Percentiles rank a stretch among this genome's conserved stretches.
Evolutionary conservation across 1,140 invertebrate species (phyloP).

Genomic region (Magallana gigas): DNA sequence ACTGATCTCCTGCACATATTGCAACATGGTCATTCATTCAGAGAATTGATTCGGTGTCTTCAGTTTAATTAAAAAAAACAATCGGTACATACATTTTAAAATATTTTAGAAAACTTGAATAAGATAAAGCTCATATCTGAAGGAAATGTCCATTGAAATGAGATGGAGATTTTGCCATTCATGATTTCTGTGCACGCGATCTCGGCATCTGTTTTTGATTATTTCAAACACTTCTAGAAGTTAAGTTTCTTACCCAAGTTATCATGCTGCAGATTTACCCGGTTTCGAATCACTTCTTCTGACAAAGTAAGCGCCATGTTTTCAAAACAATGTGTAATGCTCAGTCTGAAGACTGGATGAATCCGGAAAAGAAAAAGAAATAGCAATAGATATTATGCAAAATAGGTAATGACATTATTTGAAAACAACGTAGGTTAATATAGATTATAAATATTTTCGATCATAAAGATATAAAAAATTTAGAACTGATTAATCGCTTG

Average conservation of each 20-base stretch:
- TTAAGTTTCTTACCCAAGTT: slow-evolving; percentile 73
- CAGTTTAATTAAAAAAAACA: background rate
- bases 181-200: no score
- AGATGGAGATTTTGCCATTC: no score
- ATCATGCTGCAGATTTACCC: slow-evolving; percentile 76
- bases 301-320: slow-evolving; percentile 76
- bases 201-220: background rate
- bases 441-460: background rate
- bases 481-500: background rate
- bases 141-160: no score
- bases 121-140: background rate
- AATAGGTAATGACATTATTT: background rate
- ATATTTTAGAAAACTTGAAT: background rate
- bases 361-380: background rate
- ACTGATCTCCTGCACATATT: background rate
- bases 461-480: background rate
- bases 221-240: background rate
- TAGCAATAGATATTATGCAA: background rate
- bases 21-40: background rate
- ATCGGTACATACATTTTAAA: background rate
- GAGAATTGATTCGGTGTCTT: background rate
- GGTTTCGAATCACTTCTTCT: slow-evolving; percentile 75
- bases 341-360: background rate
- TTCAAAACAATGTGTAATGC: slow-evolving; percentile 39
- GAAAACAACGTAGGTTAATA: background rate